Conservation (phyloP, 2,113 vertebrate genomes). For the Pterocles burchelli region DNA sequence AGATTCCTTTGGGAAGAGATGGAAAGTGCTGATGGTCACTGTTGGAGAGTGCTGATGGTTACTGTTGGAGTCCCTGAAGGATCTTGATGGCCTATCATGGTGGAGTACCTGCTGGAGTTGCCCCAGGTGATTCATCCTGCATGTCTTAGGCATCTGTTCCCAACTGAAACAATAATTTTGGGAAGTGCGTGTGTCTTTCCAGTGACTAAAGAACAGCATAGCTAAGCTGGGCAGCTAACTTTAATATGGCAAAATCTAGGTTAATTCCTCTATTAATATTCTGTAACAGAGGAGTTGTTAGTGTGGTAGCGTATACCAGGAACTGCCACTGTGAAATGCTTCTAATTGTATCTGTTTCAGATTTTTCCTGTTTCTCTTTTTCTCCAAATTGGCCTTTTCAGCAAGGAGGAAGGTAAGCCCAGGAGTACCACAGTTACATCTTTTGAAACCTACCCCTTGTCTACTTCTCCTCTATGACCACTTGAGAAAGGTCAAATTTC, state of each 20-base stretch:
- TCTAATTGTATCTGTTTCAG: neutral
- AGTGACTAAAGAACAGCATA: neutral
- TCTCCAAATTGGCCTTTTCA: neutral
- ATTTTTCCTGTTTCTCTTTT: neutral
- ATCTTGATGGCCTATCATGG: neutral
- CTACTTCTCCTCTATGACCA: neutral
- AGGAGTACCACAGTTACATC: neutral
- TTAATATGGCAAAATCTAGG: neutral
- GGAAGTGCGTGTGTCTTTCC: neutral
- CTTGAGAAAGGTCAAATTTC: neutral
- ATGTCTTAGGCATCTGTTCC: neutral
- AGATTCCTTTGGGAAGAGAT: neutral
- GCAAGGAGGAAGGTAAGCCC: neutral
- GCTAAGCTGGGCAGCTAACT: neutral
- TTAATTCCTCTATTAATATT: neutral
- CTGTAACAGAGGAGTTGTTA: neutral
- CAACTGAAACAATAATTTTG: neutral
- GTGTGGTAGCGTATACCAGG: neutral
- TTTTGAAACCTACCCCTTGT: neutral
- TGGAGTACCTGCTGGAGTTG: neutral
- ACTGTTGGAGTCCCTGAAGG: neutral
- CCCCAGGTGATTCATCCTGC: neutral
- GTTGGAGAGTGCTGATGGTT: neutral
- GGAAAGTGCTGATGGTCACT: neutral
- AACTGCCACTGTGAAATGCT: neutral